phyloP scores from a whole-genome alignment of 2,113 vertebrate genomes.

The Melospiza georgiana region DNA sequence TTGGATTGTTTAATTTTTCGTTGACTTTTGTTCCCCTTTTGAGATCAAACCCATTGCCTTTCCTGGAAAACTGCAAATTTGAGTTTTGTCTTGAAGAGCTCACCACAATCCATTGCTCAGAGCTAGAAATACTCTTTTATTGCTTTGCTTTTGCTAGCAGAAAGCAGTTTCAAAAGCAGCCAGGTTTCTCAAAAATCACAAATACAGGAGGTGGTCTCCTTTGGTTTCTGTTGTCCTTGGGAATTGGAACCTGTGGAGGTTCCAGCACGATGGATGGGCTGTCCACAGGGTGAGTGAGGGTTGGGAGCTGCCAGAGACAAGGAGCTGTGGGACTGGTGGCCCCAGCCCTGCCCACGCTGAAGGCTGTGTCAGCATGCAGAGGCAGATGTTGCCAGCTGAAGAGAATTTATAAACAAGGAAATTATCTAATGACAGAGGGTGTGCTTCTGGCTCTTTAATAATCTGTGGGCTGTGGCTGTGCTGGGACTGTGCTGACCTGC shows the following conservation, averaged over 20 bases:
- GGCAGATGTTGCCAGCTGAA: neutral
- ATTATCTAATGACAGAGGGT: neutral
- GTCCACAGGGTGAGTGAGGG: rapidly evolving
- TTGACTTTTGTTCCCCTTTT: neutral
- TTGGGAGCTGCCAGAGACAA: neutral
- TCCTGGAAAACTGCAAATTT: neutral
- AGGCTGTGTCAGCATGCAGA: neutral
- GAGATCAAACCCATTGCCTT: neutral
- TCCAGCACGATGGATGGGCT: rapidly evolving
- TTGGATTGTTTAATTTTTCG: neutral
- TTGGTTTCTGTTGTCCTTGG: neutral
- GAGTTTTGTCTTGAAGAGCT: neutral
- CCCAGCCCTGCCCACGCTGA: rapidly evolving
- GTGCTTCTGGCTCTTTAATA: neutral
- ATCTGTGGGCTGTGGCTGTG: neutral
- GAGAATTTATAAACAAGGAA: neutral
- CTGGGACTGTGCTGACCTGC: neutral
- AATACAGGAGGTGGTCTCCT: neutral
- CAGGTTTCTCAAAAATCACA: neutral
- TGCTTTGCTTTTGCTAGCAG: neutral
- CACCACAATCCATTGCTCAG: neutral
- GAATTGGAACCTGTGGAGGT: neutral
- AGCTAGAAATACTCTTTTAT: neutral
- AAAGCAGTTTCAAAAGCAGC: neutral
- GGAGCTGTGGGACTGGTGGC: neutral